Base-by-base conservation (phyloP, 2,888 invertebrate genomes). In the Diaperis boleti region DNA sequence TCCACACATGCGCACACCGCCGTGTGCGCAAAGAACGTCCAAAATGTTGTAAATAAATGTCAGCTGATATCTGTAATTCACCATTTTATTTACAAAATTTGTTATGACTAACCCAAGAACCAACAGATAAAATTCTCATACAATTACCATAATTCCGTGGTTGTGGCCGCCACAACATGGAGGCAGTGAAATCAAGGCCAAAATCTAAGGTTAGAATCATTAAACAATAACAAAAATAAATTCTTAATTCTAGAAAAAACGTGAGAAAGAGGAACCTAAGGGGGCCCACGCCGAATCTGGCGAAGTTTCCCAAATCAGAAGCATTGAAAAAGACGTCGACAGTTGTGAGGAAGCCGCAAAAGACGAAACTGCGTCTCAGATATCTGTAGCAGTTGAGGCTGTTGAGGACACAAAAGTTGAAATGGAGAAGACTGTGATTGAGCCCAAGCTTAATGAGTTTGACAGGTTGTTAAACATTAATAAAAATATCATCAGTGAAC, bases 321-420 rank as follows among this genome's bases (percentile, higher is more conserved):
- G 20, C 7, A 17, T 13, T n/a, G 59, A 59, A 2, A 33, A 42
- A 52, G 59, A 60, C 17, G 8, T 60, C 15, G 59, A 60, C 10
- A 60, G 59, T 14, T 60, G 59, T 22, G 59, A 60, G 14, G 59
- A 60, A 60, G 42, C 52, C 6, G 50, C 15, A 4, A 45, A 52
- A 35, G 59, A 60, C 13, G 52, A 60, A 35, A 35, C 8, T 20
- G 35, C 33, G 35, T 20, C 35, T 7, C 22, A 37, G 31, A 17
- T 42, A 17, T 31, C 8, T 7, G 15, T 29, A 13, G 42, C 41
- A 2, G 15, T 26, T 39, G 54, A 55, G 15, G 39, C 29, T 26
- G 14, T 55, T 10, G 55, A 31, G 8, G 41, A 22, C n/a, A 41
- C 41, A 18, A 50, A 49, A 17, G 15, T 26, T 13, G 14, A 41